Evolutionary conservation across 2,113 vertebrate species (phyloP).

Genomic region (Catharus fuscescens): DNA sequence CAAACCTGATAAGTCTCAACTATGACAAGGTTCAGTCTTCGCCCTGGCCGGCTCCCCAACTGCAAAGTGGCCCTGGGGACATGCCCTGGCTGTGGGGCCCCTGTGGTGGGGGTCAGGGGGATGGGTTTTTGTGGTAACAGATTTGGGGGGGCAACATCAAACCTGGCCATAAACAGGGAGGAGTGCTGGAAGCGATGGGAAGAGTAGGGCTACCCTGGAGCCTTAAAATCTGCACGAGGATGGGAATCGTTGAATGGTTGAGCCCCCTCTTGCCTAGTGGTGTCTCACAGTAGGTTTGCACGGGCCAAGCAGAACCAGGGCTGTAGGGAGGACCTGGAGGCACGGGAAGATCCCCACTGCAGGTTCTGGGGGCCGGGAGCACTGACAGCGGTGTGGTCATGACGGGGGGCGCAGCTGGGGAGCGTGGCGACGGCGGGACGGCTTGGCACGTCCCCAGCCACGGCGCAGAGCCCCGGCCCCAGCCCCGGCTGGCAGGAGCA

Average conservation of each 20-base stretch:
- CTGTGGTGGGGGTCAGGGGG: neutral
- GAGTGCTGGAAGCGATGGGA: neutral
- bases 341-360: fast-evolving
- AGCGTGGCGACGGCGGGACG: conserved; percentile 22
- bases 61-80: neutral
- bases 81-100: fast-evolving
- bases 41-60: neutral
- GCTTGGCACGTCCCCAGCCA: conserved; percentile 57
- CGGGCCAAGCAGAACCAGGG: neutral
- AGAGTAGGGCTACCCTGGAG: neutral
- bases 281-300: neutral
- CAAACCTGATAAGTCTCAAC: conserved; percentile 61
- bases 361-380: neutral
- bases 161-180: neutral
- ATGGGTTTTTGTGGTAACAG: neutral
- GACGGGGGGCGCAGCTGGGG: conserved; percentile 57
- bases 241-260: fast-evolving
- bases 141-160: fast-evolving
- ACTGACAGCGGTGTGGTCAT: neutral
- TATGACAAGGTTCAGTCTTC: conserved; percentile 52
- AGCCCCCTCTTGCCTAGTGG: neutral
- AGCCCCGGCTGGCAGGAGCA: conserved; percentile 68
- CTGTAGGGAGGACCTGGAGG: neutral
- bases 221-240: neutral
- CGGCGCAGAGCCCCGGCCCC: conserved; percentile 51